phyloP scores from a whole-genome alignment of 2,113 vertebrate genomes.

The Hippocampus abdominalis region DNA sequence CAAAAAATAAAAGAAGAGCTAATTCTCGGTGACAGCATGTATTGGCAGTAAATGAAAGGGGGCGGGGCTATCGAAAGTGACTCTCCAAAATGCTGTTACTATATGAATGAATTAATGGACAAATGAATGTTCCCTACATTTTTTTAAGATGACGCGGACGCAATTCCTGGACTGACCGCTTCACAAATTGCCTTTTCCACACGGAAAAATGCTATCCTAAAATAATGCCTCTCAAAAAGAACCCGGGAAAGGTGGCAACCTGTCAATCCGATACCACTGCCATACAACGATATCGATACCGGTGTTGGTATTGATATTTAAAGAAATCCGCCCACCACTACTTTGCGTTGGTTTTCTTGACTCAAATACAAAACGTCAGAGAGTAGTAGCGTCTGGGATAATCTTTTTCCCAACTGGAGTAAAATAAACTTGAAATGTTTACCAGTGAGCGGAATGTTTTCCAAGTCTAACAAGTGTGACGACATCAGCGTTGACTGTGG shows the following conservation, averaged over 20 bases:
- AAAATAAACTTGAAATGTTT: background rate
- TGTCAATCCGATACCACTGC: background rate
- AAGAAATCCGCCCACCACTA: background rate
- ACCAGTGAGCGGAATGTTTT: slow-evolving; percentile 13
- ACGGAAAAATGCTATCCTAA: background rate
- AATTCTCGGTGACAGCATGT: too few relatives aligned
- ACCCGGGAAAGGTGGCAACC: background rate
- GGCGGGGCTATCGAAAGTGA: too few relatives aligned
- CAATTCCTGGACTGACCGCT: too few relatives aligned
- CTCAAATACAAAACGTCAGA: background rate
- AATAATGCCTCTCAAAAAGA: background rate
- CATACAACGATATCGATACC: too few relatives aligned
- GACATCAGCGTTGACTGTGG: slow-evolving; percentile 70
- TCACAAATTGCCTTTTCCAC: too few relatives aligned
- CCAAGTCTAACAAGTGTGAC: slow-evolving; percentile 32
- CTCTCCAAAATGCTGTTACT: too few relatives aligned
- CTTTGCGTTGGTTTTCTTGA: background rate
- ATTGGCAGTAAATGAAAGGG: too few relatives aligned
- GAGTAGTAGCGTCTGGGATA: background rate
- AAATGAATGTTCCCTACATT: too few relatives aligned
- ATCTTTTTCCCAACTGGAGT: background rate
- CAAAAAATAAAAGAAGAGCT: too few relatives aligned
- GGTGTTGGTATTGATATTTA: too few relatives aligned
- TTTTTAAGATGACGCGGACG: too few relatives aligned
- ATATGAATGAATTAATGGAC: too few relatives aligned